These are phyloP conservation scores for Heterotilapia buettikoferi DNA, from an alignment of 2,113 vertebrate species.

Conservation along the genomic window DNA sequence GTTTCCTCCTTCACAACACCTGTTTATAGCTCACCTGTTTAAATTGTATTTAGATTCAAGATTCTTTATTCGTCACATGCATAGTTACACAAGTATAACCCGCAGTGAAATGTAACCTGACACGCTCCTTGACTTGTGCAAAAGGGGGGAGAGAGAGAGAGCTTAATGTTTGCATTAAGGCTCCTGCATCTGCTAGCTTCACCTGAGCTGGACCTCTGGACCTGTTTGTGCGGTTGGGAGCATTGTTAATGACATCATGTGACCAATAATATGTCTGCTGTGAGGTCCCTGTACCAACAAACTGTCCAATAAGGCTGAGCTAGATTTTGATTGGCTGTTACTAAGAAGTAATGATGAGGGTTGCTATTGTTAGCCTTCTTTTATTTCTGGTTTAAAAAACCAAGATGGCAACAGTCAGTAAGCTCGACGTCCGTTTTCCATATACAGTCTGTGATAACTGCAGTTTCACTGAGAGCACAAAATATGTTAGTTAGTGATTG, in stretches of 20 bases:
- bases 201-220: not conserved
- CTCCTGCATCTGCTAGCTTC: not conserved
- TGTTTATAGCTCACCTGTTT: not conserved
- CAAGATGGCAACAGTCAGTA: not conserved
- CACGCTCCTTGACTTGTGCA: not conserved
- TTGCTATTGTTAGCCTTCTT: not conserved
- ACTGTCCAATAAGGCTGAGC: not conserved
- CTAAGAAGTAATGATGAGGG: rapidly evolving
- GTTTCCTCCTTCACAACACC: not conserved
- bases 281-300: not conserved
- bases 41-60: not conserved
- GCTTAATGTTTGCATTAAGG: not conserved
- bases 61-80: not conserved
- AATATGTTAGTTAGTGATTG: not conserved
- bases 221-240: not conserved
- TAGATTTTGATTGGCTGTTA: not conserved
- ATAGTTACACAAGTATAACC: not conserved
- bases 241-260: not conserved
- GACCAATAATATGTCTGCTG: not conserved
- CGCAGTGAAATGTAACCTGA: rapidly evolving
- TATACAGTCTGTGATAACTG: not conserved
- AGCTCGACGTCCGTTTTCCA: not conserved
- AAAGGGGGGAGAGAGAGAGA: not conserved
- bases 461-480: not conserved
- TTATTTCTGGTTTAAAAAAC: not conserved